These are phyloP conservation scores for Ophraella communa DNA, from an alignment of 2,888 invertebrate genomes.

Conservation along the genomic window DNA sequence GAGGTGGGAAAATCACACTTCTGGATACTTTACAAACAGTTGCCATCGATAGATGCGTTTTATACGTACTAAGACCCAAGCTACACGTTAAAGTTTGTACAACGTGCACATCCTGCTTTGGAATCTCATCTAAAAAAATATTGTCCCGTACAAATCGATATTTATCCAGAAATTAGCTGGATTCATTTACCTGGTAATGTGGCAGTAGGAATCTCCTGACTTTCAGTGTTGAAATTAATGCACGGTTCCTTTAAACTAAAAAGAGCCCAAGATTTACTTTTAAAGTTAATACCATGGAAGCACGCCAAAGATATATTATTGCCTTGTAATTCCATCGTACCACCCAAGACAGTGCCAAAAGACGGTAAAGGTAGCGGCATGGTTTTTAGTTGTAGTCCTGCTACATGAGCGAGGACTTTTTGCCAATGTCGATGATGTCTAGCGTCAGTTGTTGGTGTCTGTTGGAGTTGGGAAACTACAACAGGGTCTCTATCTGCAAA, in stretches of 20 bases:
- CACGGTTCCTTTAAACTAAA: conserved; percentile 93
- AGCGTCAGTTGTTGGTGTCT: conserved; percentile 41
- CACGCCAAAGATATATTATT: conserved; percentile 94
- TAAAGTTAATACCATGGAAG: conserved; percentile 97
- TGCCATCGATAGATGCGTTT: conserved; percentile 87
- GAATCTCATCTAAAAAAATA: conserved; percentile 45
- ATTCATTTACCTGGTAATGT: conserved; percentile 62
- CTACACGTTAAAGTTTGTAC: conserved; percentile 91
- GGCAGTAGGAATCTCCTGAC: conserved; percentile 80
- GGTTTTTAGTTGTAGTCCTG: conserved; percentile 79
- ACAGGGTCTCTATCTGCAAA: conserved; percentile 32
- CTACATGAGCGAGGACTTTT: conserved; percentile 80
- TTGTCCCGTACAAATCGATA: too few species aligned
- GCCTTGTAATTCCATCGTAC: conserved; percentile 87
- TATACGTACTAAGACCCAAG: conserved; percentile 75
- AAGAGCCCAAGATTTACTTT: conserved; percentile 93
- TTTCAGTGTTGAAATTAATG: conserved; percentile 92
- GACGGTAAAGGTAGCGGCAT: conserved; percentile 72
- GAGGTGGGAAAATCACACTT: conserved; percentile 92
- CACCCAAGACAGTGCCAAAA: conserved; percentile 82
- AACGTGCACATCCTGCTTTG: conserved; percentile 75
- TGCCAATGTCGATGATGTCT: conserved; percentile 85
- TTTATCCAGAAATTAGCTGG: too few species aligned
- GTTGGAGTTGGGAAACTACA: conserved; percentile 20
- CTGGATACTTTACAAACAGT: conserved; percentile 92